phyloP scores from a whole-genome alignment of 1,140 invertebrate genomes.

The Zophobas morio region DNA sequence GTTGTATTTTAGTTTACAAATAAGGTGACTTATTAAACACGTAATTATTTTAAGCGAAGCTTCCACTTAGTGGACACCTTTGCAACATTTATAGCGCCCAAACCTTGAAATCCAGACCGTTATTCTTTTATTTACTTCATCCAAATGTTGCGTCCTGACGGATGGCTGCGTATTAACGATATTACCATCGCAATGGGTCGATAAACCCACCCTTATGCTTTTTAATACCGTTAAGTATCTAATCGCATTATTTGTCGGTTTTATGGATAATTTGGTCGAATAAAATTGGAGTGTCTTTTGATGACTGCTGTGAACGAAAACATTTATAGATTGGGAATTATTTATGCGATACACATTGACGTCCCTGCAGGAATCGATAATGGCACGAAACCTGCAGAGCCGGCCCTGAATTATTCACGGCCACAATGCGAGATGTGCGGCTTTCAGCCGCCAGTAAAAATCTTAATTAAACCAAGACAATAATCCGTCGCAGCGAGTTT shows the following conservation, averaged over 20 bases:
- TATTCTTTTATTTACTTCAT: neutral
- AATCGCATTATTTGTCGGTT: slow-evolving; percentile 47
- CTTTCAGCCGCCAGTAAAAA: neutral
- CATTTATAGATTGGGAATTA: slow-evolving; percentile 46
- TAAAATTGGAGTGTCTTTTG: slow-evolving; percentile 48
- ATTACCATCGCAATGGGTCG: slow-evolving; percentile 11
- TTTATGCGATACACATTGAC: slow-evolving; percentile 39
- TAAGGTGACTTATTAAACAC: too few species aligned
- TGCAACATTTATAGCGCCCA: too few species aligned
- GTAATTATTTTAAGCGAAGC: too few species aligned
- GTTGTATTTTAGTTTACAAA: too few species aligned
- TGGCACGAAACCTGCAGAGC: slow-evolving; percentile 33
- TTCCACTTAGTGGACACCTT: too few species aligned
- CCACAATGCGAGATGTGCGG: slow-evolving; percentile 16
- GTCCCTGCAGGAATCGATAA: slow-evolving; percentile 38
- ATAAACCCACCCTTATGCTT: slow-evolving; percentile 27
- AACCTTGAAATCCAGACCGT: neutral
- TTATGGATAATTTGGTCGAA: slow-evolving; percentile 45
- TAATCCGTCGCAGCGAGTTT: neutral
- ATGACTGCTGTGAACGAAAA: slow-evolving; percentile 45
- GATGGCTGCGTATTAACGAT: neutral
- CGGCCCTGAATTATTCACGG: slow-evolving; percentile 19
- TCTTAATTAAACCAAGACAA: neutral
- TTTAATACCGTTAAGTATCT: slow-evolving; percentile 49
- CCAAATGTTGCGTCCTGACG: neutral